Conservation (phyloP, 2,797 vertebrate species). For the Bryconaethiops microstoma region DNA sequence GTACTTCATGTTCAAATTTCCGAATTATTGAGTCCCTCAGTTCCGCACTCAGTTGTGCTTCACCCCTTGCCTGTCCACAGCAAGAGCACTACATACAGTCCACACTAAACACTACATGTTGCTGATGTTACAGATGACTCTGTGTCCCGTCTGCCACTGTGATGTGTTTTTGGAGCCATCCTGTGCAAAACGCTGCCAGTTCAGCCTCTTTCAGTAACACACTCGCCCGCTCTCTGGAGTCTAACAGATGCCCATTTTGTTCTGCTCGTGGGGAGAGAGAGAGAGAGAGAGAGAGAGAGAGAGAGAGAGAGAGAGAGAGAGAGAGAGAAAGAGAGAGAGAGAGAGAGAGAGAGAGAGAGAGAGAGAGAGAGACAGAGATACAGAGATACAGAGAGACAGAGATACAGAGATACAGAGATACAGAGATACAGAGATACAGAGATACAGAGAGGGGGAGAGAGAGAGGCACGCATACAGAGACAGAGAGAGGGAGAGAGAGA, state of each 20-base stretch:
- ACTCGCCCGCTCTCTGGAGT: slow-evolving; percentile 27
- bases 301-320: slow-evolving; percentile 50
- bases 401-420: slow-evolving; percentile 42
- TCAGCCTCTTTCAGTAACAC: slow-evolving; percentile 11
- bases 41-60: slow-evolving; percentile 8
- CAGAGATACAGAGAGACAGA: slow-evolving; percentile 24
- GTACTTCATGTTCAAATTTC: slow-evolving; percentile 83
- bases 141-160: background rate
- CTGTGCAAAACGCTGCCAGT: background rate
- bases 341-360: slow-evolving; percentile 46
- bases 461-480: slow-evolving; percentile 38
- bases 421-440: slow-evolving; percentile 46
- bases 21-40: slow-evolving; percentile 1
- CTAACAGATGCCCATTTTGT: slow-evolving; percentile 73
- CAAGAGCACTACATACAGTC: background rate
- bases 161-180: background rate
- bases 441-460: slow-evolving; percentile 35
- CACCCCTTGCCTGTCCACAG: background rate
- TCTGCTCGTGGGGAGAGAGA: slow-evolving; percentile 42
- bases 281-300: slow-evolving; percentile 48
- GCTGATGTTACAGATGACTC: background rate
- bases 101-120: background rate
- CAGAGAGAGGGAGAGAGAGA: slow-evolving; percentile 42
- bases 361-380: slow-evolving; percentile 34
- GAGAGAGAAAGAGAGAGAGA: slow-evolving; percentile 34